Conservation (phyloP, 2,113 vertebrate genomes). For the Silurus meridionalis region DNA sequence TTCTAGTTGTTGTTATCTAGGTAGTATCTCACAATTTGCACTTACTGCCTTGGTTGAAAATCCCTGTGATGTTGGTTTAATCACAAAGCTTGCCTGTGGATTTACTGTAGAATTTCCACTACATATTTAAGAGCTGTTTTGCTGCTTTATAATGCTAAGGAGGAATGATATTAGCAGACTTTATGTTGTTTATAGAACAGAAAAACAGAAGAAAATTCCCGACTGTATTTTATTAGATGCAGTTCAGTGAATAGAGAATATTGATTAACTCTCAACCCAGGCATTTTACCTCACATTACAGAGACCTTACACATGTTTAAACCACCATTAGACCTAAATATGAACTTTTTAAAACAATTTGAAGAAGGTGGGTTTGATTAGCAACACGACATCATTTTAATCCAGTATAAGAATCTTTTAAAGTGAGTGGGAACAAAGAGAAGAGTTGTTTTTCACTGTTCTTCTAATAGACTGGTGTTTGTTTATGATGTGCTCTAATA, state of each 20-base stretch:
- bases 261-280: slow-evolving; percentile 8
- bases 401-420: slow-evolving; percentile 42
- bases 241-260: not conserved
- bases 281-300: slow-evolving; percentile 36
- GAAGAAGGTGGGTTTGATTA: not conserved
- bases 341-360: slow-evolving; percentile 47
- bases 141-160: not conserved
- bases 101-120: not conserved
- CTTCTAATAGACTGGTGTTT: slow-evolving; percentile 58
- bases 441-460: slow-evolving; percentile 42
- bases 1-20: not conserved
- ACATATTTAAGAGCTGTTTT: not conserved
- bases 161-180: not conserved
- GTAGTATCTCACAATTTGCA: not conserved
- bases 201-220: not conserved
- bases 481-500: slow-evolving; percentile 64
- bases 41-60: not conserved
- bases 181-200: not conserved
- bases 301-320: slow-evolving; percentile 16
- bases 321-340: slow-evolving; percentile 29
- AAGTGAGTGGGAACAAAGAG: slow-evolving; percentile 52
- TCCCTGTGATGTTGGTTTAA: slow-evolving; percentile 5
- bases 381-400: not conserved
- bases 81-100: not conserved
- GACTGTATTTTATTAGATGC: not conserved